These are phyloP conservation scores for Benitochromis conjunctus DNA, from an alignment of 2,113 vertebrate genomes.

Conservation along the genomic window DNA sequence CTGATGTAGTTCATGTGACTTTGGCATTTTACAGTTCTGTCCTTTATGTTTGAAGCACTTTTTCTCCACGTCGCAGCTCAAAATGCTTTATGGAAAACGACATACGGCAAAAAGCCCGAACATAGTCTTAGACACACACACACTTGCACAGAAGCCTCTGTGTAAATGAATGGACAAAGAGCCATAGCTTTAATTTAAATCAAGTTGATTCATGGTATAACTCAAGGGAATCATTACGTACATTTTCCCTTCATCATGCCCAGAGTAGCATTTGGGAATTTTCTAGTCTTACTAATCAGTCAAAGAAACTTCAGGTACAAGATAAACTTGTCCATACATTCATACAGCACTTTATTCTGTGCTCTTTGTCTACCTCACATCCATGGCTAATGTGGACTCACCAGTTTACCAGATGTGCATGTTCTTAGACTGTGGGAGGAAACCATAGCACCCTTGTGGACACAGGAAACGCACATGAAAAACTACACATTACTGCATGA, in stretches of 20 bases:
- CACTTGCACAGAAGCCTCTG: not conserved
- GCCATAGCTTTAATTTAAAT: not conserved
- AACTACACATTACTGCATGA: not conserved
- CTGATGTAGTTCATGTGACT: not conserved
- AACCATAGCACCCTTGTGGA: not conserved
- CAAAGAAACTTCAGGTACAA: not conserved
- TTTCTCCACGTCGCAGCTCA: not conserved
- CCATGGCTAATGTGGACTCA: not conserved
- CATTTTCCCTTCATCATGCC: not conserved
- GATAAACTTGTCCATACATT: not conserved
- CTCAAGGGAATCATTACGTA: not conserved
- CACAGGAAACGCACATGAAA: fast-evolving
- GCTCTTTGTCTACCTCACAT: not conserved
- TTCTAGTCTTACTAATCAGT: not conserved
- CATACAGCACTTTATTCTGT: not conserved
- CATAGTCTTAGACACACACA: not conserved
- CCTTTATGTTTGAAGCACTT: not conserved
- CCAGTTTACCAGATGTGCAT: not conserved
- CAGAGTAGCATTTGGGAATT: not conserved
- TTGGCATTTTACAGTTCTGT: not conserved
- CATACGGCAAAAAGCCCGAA: not conserved
- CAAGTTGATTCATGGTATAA: not conserved
- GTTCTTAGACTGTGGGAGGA: not conserved
- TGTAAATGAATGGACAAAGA: not conserved
- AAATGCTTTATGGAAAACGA: not conserved